These are phyloP conservation scores for Hippopotamyrus pictus DNA, from an alignment of 2,797 vertebrate species.

Conservation along the genomic window DNA sequence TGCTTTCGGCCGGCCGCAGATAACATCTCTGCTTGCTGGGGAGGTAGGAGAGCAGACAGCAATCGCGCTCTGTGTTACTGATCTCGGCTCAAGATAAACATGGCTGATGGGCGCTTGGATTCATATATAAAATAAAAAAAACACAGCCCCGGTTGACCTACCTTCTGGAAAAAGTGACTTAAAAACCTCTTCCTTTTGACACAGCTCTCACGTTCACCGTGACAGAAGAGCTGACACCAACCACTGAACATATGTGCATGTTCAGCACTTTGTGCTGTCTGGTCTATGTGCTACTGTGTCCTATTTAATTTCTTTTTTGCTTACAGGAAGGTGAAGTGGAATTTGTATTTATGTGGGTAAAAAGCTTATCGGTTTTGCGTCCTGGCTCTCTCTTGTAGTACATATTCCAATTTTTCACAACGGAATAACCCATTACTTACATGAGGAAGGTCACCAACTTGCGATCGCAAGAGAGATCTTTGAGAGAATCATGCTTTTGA, in stretches of 20 bases:
- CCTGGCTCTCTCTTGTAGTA: neutral
- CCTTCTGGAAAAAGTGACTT: slow-evolving; percentile 24
- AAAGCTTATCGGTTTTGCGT: neutral
- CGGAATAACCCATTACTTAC: neutral
- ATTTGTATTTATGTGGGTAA: neutral
- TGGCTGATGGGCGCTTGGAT: neutral
- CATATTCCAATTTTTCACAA: neutral
- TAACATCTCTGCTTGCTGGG: slow-evolving; percentile 2
- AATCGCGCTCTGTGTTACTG: neutral
- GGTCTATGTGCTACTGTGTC: neutral
- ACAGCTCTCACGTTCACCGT: neutral
- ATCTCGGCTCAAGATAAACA: neutral
- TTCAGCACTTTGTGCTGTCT: slow-evolving; percentile 2
- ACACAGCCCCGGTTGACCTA: neutral
- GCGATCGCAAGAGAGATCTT: neutral
- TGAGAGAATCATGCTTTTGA: neutral
- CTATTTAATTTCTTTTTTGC: neutral
- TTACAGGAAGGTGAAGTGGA: neutral
- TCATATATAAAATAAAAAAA: neutral
- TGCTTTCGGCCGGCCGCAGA: neutral
- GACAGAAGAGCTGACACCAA: neutral
- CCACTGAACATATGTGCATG: neutral
- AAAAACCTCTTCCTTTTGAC: slow-evolving; percentile 2
- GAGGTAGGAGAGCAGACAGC: neutral
- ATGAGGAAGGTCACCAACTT: neutral